Evolutionary conservation across 2,113 vertebrate species (phyloP), one percentile per base, ranked within the genome.

Genomic region (Natator depressus): DNA sequence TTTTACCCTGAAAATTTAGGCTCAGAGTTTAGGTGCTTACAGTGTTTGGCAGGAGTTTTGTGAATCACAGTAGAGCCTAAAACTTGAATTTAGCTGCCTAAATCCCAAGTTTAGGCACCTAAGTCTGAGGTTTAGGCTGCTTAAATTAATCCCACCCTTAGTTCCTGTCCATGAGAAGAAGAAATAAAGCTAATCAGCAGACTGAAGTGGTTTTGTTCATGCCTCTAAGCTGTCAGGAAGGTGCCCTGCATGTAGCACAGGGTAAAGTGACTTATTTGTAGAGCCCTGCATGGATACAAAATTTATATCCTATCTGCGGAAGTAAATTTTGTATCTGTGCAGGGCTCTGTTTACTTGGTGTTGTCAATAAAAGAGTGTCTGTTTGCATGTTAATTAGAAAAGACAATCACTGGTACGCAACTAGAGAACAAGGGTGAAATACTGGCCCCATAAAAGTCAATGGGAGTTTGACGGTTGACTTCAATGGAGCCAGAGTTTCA

Each of bases 171-270:
- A 62, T 5, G 12, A 31, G 57, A 29, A 69, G 65, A 69, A 69
- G 35, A 38, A 69, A 17, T 17, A 69, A 35, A 20, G 59, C 59
- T 31, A 62, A 29, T 59, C 57, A 59, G 27, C 57, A 59, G 57
- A 10, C 27, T 59, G 27, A 59, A 59, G 57, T 59, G 82, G 38
- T 62, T 91, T 69, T 85, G 19, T 90, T 91, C 35, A 17, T 19
- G 0, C 0, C 12, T 3, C 17, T 3, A 27, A 69, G 57, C 5
- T 1, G 13, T 82, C 29, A 47, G 54, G 82, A 84, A 1, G 0
- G 6, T 65, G 35, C 65, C 19, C 35, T 49, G 16, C 55, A 12
- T 10, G 3, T 42, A 24, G 59, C 51, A 2, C 17, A 72, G 29
- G 29, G 57, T 31, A 31, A 1, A 0, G 65, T 87, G 42, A 16